Base-by-base conservation (phyloP, 2,888 invertebrate species). In the Strigamia transsilvanica region DNA sequence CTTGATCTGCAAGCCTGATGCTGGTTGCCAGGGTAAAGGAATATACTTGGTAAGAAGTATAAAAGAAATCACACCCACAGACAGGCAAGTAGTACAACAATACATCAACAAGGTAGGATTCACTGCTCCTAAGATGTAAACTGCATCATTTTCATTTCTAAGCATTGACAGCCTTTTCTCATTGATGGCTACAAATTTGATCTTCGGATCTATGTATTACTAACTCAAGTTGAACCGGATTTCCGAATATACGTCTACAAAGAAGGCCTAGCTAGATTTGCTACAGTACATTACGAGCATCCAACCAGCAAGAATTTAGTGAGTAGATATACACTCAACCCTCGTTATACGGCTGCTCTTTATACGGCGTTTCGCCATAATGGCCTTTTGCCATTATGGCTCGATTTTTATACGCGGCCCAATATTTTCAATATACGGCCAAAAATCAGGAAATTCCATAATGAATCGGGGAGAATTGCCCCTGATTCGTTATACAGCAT, bases 111-210 rank as follows among this genome's bases (percentile, higher is more conserved):
- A 90, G 88, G 93, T 93, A 89, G 86, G 85, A 83, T 34, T 13
- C 10, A 15, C 79, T 9, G 9, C 7, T 10, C 21, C 7, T 32
- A 13, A 18, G 4, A 3, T 15, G 79, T 21, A 27, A n/a, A 38
- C 15, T 79, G 10, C 79, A 34, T 51, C 15, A 81, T 61, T 81
- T 83, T 82, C 21, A 66, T 51, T 0, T 56, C 12, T n/a, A 18
- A 7, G 2, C 73, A 27, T 73, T 18, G 86, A 15, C 87, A 94
- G 91, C 97, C 97, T 0, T 93, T 94, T 84, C 90, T 97, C 78
- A 93, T 97, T 82, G 96, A 97, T 87, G 95, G 96, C 1, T 96
- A 93, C 88, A 97, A 97, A 89, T 97, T 97, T 88, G 97, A 97
- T 88, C 91, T 97, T 83, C 91, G 97, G 83, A 92, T 97, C 13